These are phyloP conservation scores for Enteromius trimaculatus DNA, from an alignment of 2,797 vertebrate species.

Conservation along the genomic window DNA sequence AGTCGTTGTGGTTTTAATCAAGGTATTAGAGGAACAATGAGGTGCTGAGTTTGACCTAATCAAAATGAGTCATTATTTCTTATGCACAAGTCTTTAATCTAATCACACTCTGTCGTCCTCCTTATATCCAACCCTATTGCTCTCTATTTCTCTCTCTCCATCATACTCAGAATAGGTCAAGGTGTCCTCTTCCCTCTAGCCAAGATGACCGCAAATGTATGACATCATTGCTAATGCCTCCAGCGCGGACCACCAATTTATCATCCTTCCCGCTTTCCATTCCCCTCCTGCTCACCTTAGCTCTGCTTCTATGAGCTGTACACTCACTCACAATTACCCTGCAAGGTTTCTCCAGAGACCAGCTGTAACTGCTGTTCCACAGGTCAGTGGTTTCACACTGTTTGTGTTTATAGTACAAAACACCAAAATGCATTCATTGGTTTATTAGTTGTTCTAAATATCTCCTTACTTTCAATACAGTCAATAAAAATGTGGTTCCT, in stretches of 20 bases:
- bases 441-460: not conserved
- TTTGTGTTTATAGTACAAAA: conserved; percentile 18
- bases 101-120: not conserved
- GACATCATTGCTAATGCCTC: conserved; percentile 73
- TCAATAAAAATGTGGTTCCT: not conserved
- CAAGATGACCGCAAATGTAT: conserved; percentile 75
- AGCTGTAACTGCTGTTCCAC: not conserved
- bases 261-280: conserved; percentile 62
- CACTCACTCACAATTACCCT: conserved; percentile 27
- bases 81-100: conserved; percentile 1
- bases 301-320: conserved; percentile 35
- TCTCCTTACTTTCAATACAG: not conserved
- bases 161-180: conserved; percentile 66
- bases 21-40: conserved; percentile 15
- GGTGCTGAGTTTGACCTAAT: conserved; percentile 15
- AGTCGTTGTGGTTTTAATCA: conserved; percentile 37
- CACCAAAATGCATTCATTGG: not conserved
- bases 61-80: conserved; percentile 12
- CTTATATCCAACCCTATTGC: not conserved
- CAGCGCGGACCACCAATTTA: conserved; percentile 59
- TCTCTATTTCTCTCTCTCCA: conserved; percentile 29
- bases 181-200: conserved; percentile 72
- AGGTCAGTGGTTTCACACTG: not conserved
- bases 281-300: conserved; percentile 58
- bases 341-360: conserved; percentile 17